Percentiles rank a stretch among this genome's conserved stretches.
Conservation (phyloP, 2,888 invertebrate species). For the Nephrotoma guestfalica region DNA sequence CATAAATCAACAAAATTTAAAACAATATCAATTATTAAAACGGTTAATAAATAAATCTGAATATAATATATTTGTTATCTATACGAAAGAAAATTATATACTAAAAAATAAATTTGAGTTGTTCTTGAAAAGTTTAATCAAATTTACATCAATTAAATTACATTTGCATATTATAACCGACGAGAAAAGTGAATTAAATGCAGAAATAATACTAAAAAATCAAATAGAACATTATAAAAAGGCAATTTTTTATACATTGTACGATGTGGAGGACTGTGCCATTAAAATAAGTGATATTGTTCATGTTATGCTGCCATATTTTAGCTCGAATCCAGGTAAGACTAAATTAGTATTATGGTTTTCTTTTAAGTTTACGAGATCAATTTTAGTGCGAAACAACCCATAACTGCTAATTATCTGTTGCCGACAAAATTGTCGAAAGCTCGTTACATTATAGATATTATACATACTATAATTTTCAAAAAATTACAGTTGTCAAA, state of each 20-base stretch:
- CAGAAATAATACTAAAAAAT: slow-evolving; percentile 33
- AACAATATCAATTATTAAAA: slow-evolving; percentile 10
- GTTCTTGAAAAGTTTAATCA: slow-evolving; percentile 26
- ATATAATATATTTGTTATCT: slow-evolving; percentile 30
- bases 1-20: slow-evolving; percentile 9
- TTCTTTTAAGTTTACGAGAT: too few species aligned
- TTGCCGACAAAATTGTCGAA: too few species aligned
- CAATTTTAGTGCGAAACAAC: too few species aligned
- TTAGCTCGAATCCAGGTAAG: slow-evolving; percentile 49
- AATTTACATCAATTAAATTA: slow-evolving; percentile 33
- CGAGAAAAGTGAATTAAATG: slow-evolving; percentile 38
- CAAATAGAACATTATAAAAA: slow-evolving; percentile 32
- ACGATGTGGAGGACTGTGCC: slow-evolving; percentile 46
- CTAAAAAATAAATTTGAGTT: slow-evolving; percentile 29
- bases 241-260: slow-evolving; percentile 35
- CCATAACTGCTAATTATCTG: too few species aligned
- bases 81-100: slow-evolving; percentile 28
- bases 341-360: not conserved
- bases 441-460: too few species aligned
- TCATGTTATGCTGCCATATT: slow-evolving; percentile 50
- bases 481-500: too few species aligned
- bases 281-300: slow-evolving; percentile 45
- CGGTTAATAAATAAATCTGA: slow-evolving; percentile 17
- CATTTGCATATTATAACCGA: slow-evolving; percentile 49
- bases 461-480: too few species aligned